A percentile compares a stretch with the other conserved stretches of the same genome.
Conservation (phyloP, 2,113 vertebrate species). For the Halichoeres trimaculatus region DNA sequence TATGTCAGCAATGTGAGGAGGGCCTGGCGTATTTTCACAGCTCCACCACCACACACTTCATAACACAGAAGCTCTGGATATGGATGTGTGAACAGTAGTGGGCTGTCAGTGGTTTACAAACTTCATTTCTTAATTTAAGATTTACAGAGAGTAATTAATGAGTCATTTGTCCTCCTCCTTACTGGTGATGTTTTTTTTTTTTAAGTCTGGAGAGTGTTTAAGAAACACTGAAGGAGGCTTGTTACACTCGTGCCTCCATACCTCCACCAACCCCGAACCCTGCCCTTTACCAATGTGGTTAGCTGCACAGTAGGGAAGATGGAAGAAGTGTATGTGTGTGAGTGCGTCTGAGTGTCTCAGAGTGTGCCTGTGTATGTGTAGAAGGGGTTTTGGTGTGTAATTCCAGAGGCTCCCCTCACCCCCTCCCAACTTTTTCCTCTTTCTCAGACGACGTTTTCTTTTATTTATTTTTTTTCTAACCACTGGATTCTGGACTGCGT, state of each 20-base stretch:
- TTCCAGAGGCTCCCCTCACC: conserved; percentile 79
- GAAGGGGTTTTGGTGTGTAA: conserved; percentile 70
- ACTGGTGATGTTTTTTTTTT: conserved; percentile 35
- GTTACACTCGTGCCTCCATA: conserved; percentile 63
- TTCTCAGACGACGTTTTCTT: conserved; percentile 76
- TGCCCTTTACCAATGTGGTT: conserved; percentile 76
- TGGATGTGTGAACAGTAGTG: conserved; percentile 24
- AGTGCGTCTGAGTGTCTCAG: conserved; percentile 31
- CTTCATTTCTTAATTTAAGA: conserved; percentile 29
- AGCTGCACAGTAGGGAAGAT: conserved; percentile 66
- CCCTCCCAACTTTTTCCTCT: conserved; percentile 76
- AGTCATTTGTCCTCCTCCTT: conserved; percentile 19
- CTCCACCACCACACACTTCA: conserved; percentile 18
- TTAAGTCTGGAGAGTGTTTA: conserved; percentile 54
- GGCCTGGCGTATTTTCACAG: conserved; percentile 29
- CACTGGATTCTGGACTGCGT: conserved; percentile 77
- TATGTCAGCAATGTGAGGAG: conserved; percentile 53
- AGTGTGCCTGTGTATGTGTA: conserved; percentile 1
- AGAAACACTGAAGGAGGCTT: conserved; percentile 66
- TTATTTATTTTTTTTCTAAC: conserved; percentile 79
- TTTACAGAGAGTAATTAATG: conserved; percentile 42
- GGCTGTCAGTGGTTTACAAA: conserved; percentile 44
- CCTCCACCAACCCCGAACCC: conserved; percentile 64
- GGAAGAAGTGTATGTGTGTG: conserved; percentile 57
- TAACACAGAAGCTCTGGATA: conserved; percentile 32